Base-by-base conservation (phyloP, 2,888 invertebrate species). In the Fabriciana adippe region DNA sequence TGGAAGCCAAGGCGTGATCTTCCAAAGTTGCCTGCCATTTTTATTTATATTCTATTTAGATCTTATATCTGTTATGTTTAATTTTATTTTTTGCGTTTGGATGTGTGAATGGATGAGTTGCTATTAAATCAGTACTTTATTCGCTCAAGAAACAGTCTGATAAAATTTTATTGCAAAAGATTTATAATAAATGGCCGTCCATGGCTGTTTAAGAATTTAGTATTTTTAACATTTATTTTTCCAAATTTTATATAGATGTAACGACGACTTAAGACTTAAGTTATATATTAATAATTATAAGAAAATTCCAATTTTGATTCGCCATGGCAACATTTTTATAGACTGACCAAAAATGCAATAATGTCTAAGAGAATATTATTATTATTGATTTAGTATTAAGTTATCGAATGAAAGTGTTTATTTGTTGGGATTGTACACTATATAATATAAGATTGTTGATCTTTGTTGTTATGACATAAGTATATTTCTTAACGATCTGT, bases 1-100 rank as follows among this genome's bases (percentile, higher is more conserved):
- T 92, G 79, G 86, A 90, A 75, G 81, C 82, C 68, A 92, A 90
- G 78, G 86, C 84, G 84, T 91, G 86, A 90, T 77, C 31, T 78
- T 74, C 76, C 74, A 72, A 67, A 57, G 60, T 62, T 67, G 63
- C 63, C 73, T 75, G 70, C 74, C 74, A 73, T 57, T 64, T 65
- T 64, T 45, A 57, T 50, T 66, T 57, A 18, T 64, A 59, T 66
- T 67, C 64, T 57, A 57, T 64, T 67, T 64, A 60, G 53, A 55
- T 54, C 35, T 54, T 48, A 13, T 51, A 8, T 53, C 51, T 18
- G 21, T 53, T 41, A 14, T 55, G 26, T 35, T 14, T 13, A 31
- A 48, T 50, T 51, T 51, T 4, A 61, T 51, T 57, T 57, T 65
- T 51, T 41, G n/a, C 14, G 21, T 65, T 55, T 11, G 8, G 8